Percentiles rank a stretch among this genome's conserved stretches.
Evolutionary conservation across 1,140 invertebrate species (phyloP).

Genomic region (Hycleus cichorii): DNA sequence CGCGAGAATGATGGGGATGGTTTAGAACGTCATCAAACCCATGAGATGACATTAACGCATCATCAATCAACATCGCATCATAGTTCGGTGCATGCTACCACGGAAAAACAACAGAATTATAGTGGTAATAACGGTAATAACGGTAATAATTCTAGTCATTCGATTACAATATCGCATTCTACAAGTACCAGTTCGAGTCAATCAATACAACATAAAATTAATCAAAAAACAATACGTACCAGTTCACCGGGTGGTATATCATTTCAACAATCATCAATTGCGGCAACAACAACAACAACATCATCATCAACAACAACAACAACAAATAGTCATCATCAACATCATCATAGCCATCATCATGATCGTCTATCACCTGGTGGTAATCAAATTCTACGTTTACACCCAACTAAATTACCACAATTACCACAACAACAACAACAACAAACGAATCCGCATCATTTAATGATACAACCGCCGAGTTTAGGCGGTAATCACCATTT

Average conservation of each 20-base stretch:
- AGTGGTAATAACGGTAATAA: conserved; percentile 29
- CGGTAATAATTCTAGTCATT: conserved; percentile 41
- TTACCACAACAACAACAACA: conserved; percentile 34
- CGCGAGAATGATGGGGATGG: conserved; percentile 36
- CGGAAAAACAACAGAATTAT: conserved; percentile 51
- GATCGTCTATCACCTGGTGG: conserved; percentile 46
- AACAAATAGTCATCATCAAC: conserved; percentile 40
- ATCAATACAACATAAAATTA: conserved; percentile 44
- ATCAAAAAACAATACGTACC: conserved; percentile 41
- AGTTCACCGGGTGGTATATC: conserved; percentile 39
- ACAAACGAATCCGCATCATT: conserved; percentile 54
- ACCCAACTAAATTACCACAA: conserved; percentile 2
- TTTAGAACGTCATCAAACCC: conserved; percentile 49
- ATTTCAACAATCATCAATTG: no score
- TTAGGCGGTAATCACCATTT: conserved; percentile 42
- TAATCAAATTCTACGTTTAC: conserved; percentile 33
- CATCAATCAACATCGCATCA: conserved; percentile 56
- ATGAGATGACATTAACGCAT: conserved; percentile 54
- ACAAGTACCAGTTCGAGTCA: conserved; percentile 54
- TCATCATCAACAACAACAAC: conserved; percentile 1
- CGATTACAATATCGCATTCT: conserved; percentile 57
- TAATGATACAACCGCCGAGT: conserved; percentile 54
- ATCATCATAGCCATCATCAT: conserved; percentile 49
- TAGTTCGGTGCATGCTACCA: conserved; percentile 53
- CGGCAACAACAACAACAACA: conserved; percentile 1